phyloP scores from a whole-genome alignment of 2,888 invertebrate genomes.

The Schizotus pectinicornis region DNA sequence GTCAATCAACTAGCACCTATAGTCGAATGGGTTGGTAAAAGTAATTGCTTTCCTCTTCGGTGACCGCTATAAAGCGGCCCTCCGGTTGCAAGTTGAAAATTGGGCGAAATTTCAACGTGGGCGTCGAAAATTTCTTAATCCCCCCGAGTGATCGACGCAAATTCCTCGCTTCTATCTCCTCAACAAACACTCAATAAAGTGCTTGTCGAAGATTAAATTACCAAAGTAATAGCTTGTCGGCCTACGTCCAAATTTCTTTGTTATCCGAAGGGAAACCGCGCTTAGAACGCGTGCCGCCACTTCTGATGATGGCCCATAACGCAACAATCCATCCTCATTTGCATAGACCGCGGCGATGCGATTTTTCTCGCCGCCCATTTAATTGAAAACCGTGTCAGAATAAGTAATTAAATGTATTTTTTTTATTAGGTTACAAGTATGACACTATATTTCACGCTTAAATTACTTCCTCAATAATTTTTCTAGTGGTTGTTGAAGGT shows the following conservation, averaged over 20 bases:
- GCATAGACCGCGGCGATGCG: too few species aligned
- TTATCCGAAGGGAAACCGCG: constrained; percentile 9
- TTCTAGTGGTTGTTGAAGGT: too few species aligned
- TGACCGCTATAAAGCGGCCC: background rate
- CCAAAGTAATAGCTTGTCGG: constrained; percentile 10
- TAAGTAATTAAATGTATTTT: too few species aligned
- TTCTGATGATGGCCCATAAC: background rate
- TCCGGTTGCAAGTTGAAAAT: background rate
- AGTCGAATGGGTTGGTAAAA: too few species aligned
- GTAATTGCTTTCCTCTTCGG: too few species aligned
- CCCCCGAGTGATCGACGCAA: background rate
- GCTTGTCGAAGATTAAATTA: constrained; percentile 19
- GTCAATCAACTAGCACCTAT: too few species aligned
- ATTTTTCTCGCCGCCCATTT: too few species aligned
- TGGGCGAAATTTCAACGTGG: constrained; percentile 7
- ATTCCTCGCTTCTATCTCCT: constrained; percentile 1
- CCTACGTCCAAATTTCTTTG: constrained; percentile 1
- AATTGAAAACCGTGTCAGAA: too few species aligned
- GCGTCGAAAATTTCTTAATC: constrained; percentile 14
- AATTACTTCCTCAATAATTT: too few species aligned
- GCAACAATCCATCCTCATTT: too few species aligned
- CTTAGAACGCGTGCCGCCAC: constrained; percentile 10
- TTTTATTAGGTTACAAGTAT: too few species aligned
- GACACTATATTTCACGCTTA: too few species aligned
- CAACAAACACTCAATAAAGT: constrained; percentile 7